These are phyloP conservation scores for Neosilurus hyrtlii DNA, from an alignment of 2,797 vertebrate species.

Conservation along the genomic window DNA sequence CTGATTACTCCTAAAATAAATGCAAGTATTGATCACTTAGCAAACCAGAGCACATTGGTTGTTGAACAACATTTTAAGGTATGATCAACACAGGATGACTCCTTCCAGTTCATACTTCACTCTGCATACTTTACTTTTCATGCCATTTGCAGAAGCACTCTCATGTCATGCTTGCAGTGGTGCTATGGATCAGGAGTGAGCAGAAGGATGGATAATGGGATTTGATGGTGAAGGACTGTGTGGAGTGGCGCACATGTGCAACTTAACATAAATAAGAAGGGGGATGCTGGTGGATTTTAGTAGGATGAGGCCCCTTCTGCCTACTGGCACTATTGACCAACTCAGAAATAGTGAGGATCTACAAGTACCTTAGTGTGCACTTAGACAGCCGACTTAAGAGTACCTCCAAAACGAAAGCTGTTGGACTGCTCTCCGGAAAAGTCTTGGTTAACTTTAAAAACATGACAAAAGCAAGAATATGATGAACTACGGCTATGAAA, in stretches of 20 bases:
- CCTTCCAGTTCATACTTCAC: not conserved
- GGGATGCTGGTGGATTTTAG: conserved; percentile 16
- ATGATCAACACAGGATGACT: not conserved
- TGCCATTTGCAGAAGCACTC: conserved; percentile 15
- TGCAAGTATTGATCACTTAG: not conserved
- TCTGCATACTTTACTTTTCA: not conserved
- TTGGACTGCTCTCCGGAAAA: not conserved
- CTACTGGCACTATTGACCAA: conserved; percentile 15
- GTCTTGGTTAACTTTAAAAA: not conserved
- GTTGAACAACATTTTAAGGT: not conserved
- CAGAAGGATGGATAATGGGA: conserved; percentile 17
- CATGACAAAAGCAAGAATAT: not conserved
- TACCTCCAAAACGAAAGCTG: not conserved
- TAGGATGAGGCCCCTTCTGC: conserved; percentile 25
- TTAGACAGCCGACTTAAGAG: not conserved
- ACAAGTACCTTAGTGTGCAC: not conserved
- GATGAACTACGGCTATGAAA: not conserved
- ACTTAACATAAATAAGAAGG: not conserved
- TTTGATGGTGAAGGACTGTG: conserved; percentile 13
- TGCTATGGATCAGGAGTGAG: conserved; percentile 21
- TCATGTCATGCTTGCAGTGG: conserved; percentile 11
- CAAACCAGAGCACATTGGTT: not conserved
- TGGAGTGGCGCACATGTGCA: conserved; percentile 8
- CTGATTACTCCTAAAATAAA: not conserved
- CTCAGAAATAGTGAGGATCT: conserved; percentile 1